Evolutionary conservation across 2,888 invertebrate species (phyloP).

Genomic region (Marronus borbonicus): DNA sequence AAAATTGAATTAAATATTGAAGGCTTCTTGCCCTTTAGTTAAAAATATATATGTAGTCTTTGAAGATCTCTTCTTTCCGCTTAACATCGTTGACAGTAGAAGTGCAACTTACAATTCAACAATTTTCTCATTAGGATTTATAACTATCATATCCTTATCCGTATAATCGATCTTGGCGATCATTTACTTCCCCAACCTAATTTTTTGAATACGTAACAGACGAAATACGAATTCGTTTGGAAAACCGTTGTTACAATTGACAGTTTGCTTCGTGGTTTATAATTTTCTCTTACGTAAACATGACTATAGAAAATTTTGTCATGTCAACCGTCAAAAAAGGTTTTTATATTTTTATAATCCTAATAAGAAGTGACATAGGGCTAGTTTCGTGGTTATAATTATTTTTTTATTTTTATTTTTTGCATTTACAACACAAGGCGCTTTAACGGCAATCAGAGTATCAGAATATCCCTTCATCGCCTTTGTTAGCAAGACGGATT

Average conservation of each 20-base stretch:
- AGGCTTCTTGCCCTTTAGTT: too few species aligned
- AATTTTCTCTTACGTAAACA: conserved; percentile 40
- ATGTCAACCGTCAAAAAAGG: conserved; percentile 46
- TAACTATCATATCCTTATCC: not conserved
- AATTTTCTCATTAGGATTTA: not conserved
- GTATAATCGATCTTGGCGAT: not conserved
- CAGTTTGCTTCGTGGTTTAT: not conserved
- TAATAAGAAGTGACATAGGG: conserved; percentile 39
- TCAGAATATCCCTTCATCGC: not conserved
- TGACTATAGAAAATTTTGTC: conserved; percentile 41
- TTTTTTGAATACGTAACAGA: not conserved
- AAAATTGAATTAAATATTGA: too few species aligned
- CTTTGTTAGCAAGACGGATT: conserved; percentile 18
- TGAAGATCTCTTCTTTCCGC: too few species aligned
- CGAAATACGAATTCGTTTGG: not conserved
- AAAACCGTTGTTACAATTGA: not conserved
- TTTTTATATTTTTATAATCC: conserved; percentile 37
- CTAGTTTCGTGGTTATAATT: conserved; percentile 32
- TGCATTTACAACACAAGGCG: conserved; percentile 9
- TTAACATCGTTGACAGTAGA: conserved; percentile 15
- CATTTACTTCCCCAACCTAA: not conserved
- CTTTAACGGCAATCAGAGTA: too few species aligned
- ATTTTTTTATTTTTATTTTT: conserved; percentile 40
- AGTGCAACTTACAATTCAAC: conserved; percentile 29
- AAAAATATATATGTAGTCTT: too few species aligned